Conservation (phyloP, 2,797 vertebrate genomes). For the Morelia viridis region DNA sequence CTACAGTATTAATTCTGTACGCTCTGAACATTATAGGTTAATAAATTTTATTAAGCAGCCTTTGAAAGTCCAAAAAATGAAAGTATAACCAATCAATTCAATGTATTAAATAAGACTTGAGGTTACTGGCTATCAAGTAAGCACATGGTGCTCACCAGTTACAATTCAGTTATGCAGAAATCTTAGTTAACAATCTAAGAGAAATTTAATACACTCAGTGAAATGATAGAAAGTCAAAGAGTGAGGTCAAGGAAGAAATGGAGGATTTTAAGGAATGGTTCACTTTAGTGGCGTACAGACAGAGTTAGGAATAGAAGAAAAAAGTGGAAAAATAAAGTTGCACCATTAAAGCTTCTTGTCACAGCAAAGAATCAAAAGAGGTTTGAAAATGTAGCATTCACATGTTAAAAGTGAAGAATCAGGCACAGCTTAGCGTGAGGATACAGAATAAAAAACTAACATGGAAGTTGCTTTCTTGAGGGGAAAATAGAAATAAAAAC, state of each 20-base stretch:
- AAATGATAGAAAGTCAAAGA: neutral
- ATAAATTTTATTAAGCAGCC: neutral
- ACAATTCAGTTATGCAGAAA: neutral
- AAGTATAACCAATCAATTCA: neutral
- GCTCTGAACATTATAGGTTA: neutral
- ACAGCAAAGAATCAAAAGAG: neutral
- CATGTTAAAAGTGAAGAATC: neutral
- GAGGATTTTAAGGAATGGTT: neutral
- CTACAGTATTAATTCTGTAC: neutral
- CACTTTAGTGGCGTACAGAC: neutral
- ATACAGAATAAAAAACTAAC: neutral
- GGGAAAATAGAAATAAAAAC: neutral
- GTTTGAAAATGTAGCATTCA: neutral
- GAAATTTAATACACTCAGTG: neutral
- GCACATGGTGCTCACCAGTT: neutral
- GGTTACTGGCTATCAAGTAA: neutral
- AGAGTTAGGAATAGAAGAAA: neutral
- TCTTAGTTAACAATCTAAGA: neutral
- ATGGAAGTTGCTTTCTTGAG: neutral
- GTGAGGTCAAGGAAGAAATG: neutral
- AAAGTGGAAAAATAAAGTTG: neutral
- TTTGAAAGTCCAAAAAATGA: neutral
- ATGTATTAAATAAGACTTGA: neutral
- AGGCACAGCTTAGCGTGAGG: neutral
- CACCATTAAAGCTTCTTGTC: neutral